A percentile compares a stretch with the other conserved stretches of the same genome.
Conservation (phyloP, 2,888 invertebrate species). For the Osedax frankpressi region DNA sequence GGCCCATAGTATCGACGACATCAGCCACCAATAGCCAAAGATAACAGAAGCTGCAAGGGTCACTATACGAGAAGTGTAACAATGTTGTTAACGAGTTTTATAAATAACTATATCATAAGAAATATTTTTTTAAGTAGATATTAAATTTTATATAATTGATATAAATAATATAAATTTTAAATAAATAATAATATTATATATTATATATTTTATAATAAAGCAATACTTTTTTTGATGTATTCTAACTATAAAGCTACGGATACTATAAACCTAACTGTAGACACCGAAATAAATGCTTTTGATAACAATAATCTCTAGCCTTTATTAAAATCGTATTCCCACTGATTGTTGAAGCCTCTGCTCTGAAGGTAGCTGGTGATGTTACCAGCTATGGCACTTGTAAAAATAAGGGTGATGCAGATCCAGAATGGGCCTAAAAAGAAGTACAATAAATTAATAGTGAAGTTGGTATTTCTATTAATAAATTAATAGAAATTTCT, state of each 20-base stretch:
- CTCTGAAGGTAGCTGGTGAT: slow-evolving; percentile 75
- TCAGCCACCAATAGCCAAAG: slow-evolving; percentile 70
- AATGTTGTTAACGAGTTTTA: too few relatives aligned
- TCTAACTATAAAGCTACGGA: too few relatives aligned
- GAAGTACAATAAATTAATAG: too few relatives aligned
- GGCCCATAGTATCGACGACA: slow-evolving; percentile 73
- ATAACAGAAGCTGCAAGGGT: slow-evolving; percentile 82
- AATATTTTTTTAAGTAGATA: background rate
- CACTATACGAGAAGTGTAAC: slow-evolving; percentile 54
- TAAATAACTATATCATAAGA: background rate
- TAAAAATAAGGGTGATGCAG: slow-evolving; percentile 78
- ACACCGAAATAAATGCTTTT: too few relatives aligned
- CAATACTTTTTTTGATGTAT: too few relatives aligned
- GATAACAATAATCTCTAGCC: too few relatives aligned
- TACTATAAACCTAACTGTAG: too few relatives aligned
- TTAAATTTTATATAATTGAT: background rate
- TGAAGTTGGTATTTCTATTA: too few relatives aligned
- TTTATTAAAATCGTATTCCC: slow-evolving; percentile 83
- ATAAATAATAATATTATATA: too few relatives aligned
- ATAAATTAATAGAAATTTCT: too few relatives aligned
- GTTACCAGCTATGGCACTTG: slow-evolving; percentile 84
- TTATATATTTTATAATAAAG: too few relatives aligned
- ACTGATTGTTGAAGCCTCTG: slow-evolving; percentile 57
- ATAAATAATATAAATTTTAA: background rate
- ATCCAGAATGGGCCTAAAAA: slow-evolving; percentile 77